Conservation (phyloP, 2,113 vertebrate genomes). For the Thamnaconus septentrionalis region DNA sequence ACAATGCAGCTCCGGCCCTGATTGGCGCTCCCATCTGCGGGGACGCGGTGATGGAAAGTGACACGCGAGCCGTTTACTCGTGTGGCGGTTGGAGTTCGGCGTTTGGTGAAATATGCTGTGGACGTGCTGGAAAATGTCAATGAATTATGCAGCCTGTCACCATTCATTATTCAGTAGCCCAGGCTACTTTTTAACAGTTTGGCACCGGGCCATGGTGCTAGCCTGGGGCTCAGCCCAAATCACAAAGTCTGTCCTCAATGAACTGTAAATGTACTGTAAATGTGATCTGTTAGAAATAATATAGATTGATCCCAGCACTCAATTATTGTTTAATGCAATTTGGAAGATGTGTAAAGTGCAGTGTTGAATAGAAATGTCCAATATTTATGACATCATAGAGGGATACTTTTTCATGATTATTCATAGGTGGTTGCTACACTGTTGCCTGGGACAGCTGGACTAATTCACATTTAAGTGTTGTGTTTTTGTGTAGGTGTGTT, state of each 20-base stretch:
- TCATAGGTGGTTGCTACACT: too few species aligned
- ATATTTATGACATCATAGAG: too few species aligned
- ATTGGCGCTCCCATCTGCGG: constrained; percentile 16
- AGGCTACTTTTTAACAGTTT: constrained; percentile 60
- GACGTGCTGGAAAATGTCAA: constrained; percentile 64
- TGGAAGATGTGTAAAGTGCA: too few species aligned
- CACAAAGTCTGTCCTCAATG: not conserved
- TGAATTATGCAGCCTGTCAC: constrained; percentile 72
- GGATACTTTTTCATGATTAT: too few species aligned
- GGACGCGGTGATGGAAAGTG: constrained; percentile 18
- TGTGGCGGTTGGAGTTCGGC: constrained; percentile 27
- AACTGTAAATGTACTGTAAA: too few species aligned
- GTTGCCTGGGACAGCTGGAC: too few species aligned
- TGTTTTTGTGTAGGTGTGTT: too few species aligned
- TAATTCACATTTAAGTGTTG: too few species aligned
- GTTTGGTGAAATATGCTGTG: constrained; percentile 59
- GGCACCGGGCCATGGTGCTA: constrained; percentile 33
- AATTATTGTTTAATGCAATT: too few species aligned
- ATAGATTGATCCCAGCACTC: too few species aligned
- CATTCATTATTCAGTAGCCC: constrained; percentile 74
- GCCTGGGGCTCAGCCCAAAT: constrained; percentile 1
- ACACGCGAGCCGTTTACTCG: constrained; percentile 20
- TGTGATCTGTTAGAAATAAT: too few species aligned
- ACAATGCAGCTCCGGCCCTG: constrained; percentile 24
- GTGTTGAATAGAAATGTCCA: too few species aligned